Evolutionary conservation across 2,797 vertebrate genomes (phyloP).

Genomic region (Dromococcyx pavoninus): DNA sequence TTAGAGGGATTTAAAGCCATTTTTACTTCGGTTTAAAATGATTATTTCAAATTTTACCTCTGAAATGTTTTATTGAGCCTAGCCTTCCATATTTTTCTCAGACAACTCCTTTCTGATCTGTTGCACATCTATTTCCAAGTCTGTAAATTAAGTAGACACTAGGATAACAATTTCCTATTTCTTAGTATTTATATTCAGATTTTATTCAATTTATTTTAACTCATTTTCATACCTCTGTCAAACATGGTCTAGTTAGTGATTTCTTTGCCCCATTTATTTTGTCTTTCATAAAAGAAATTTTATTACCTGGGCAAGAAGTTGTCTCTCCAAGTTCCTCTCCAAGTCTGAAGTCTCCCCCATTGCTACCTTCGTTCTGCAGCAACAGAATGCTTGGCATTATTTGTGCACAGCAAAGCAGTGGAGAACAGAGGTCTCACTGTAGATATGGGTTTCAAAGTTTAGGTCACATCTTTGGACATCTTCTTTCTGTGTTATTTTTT

Average conservation of each 20-base stretch:
- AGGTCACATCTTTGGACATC: not conserved
- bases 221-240: not conserved
- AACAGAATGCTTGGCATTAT: not conserved
- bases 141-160: not conserved
- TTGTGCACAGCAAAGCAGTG: not conserved
- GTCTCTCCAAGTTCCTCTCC: not conserved
- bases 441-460: fast-evolving
- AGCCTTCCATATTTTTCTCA: not conserved
- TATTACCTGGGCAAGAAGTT: not conserved
- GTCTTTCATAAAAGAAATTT: not conserved
- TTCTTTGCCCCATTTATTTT: constrained; percentile 6
- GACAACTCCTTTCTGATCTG: not conserved
- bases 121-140: not conserved
- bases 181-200: not conserved
- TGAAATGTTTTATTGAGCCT: not conserved
- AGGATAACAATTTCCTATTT: not conserved
- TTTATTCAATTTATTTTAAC: constrained; percentile 37
- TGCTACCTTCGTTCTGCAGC: not conserved
- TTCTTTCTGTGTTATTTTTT: not conserved
- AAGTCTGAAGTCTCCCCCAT: not conserved
- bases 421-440: not conserved
- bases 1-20: not conserved
- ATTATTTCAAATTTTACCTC: not conserved
- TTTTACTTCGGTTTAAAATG: not conserved
- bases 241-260: not conserved